Evolutionary conservation across 2,888 invertebrate genomes (phyloP).

Genomic region (Ophioninae sp.): DNA sequence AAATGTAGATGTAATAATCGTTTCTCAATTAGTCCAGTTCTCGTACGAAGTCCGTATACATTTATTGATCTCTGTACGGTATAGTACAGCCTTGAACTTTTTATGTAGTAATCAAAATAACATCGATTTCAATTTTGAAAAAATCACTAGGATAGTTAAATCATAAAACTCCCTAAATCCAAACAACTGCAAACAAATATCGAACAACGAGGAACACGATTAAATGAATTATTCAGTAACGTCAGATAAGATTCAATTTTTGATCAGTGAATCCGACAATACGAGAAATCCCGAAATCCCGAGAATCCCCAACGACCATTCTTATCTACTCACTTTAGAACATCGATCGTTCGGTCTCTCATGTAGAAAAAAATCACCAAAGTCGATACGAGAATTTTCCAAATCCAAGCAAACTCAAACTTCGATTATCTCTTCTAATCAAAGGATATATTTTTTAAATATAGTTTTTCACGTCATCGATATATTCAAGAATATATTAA

Average conservation of each 20-base stretch:
- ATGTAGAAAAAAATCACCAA: too few species aligned
- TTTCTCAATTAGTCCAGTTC: background rate
- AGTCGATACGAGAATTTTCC: background rate
- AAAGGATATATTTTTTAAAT: background rate
- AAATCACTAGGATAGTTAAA: background rate
- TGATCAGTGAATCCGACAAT: background rate
- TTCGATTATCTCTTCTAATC: background rate
- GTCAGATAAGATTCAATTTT: too few species aligned
- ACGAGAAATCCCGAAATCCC: background rate
- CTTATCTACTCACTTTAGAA: background rate
- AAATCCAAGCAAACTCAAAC: background rate
- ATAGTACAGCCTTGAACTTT: too few species aligned
- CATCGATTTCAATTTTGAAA: background rate
- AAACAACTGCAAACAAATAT: background rate
- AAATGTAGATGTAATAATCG: too few species aligned
- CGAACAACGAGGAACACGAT: background rate
- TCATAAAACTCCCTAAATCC: background rate
- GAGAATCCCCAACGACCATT: background rate
- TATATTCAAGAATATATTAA: background rate
- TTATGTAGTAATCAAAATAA: too few species aligned
- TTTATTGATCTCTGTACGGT: too few species aligned
- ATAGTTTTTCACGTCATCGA: background rate
- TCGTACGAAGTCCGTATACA: background rate
- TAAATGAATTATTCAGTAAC: background rate
- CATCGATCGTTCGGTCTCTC: too few species aligned